Conservation (phyloP, 2,113 vertebrate genomes). For the Argyrosomus japonicus region DNA sequence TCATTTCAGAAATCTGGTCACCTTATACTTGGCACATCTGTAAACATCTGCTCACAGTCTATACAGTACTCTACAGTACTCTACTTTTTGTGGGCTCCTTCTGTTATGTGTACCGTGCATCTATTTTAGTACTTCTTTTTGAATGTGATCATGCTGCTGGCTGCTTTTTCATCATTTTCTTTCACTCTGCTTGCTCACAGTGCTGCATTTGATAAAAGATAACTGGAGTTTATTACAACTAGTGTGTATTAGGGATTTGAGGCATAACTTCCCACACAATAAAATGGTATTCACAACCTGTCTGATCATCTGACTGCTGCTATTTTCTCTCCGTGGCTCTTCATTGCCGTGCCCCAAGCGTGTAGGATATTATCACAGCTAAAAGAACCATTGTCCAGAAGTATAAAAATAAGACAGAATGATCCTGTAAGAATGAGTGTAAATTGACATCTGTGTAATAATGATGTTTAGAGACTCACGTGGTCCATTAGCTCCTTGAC, state of each 20-base stretch:
- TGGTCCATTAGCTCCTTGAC: constrained; percentile 97
- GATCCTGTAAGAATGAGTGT: neutral
- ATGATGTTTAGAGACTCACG: constrained; percentile 84
- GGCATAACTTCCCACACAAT: neutral
- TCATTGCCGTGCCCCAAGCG: neutral
- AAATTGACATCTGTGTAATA: neutral
- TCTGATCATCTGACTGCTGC: neutral
- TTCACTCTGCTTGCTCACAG: neutral
- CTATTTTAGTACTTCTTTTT: neutral
- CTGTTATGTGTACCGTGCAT: neutral
- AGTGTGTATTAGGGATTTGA: neutral
- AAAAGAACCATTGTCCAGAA: neutral
- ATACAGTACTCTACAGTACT: too few relatives aligned
- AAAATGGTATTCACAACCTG: neutral
- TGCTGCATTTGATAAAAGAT: neutral
- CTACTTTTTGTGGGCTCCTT: neutral
- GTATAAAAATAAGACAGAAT: neutral
- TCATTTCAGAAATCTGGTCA: too few relatives aligned
- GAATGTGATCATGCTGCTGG: neutral
- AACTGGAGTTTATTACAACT: neutral
- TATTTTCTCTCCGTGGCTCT: neutral
- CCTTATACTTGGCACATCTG: neutral
- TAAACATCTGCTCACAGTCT: neutral
- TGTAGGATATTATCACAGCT: neutral
- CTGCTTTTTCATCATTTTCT: neutral